Evolutionary conservation across 2,888 invertebrate genomes (phyloP), one percentile per base, ranked within the genome.

Genomic region (Homarus gammarus): DNA sequence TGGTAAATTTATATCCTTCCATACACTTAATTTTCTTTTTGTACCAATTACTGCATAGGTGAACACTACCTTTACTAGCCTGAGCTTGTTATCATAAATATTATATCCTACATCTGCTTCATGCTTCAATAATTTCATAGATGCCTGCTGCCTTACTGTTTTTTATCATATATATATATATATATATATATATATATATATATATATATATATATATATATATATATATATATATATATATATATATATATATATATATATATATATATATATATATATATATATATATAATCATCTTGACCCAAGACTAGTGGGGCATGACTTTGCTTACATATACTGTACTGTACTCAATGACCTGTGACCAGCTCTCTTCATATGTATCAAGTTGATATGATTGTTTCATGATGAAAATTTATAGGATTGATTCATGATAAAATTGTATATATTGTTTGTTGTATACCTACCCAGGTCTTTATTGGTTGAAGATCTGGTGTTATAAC

Each of bases 311-410:
- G 83, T 70, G 77, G 88, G 88, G 88, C 84, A 88, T 88, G 88
- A 83, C 22, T 51, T 49, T 38, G 75, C 75, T 56, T 38, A 40
- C 72, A 49, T 88, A 15, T 33, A n/a, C n/a, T n/a, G n/a, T n/a
- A n/a, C n/a, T n/a, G n/a, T n/a, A n/a, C 44, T 64, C 36, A 72
- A 8, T 78, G 84, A 84, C 88, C 84, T 78, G 70, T 88, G 88
- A 84, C 88, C 88, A 88, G 84, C 88, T 88, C 88, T 88, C 88
- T 88, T 88, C 88, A 84, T 88, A 88, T 88, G 88, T 83, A 84
- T 31, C 86, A 77, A 78, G 88, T 84, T 77, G 31, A 84, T 44
- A 36, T 77, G 31, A 77, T 78, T 64, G 68, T 64, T 64, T 27
- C 49, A 40, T 72, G 36, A n/a, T 86, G 70, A 68, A 70, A 78